phyloP scores from a whole-genome alignment of 2,113 vertebrate genomes.

The Candoia aspera region DNA sequence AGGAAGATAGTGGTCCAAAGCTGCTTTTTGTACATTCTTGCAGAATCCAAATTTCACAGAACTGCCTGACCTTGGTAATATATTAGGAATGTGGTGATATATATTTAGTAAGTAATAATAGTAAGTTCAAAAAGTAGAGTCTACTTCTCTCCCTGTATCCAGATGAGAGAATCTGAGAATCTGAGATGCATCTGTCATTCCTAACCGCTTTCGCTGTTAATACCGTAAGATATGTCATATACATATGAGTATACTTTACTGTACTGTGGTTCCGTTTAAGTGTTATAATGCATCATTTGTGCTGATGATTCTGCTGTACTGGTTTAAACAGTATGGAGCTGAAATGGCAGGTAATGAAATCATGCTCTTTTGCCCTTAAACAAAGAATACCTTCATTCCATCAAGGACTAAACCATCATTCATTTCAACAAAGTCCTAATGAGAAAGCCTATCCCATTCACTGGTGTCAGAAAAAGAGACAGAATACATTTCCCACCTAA shows the following conservation, averaged over 20 bases:
- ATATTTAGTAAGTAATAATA: not conserved
- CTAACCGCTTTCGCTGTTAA: constrained; percentile 25
- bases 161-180: constrained; percentile 28
- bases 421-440: not conserved
- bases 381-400: fast-evolving
- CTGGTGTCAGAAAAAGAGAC: not conserved
- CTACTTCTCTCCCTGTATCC: constrained; percentile 11
- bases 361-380: not conserved
- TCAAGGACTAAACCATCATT: not conserved
- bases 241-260: not conserved
- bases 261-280: not conserved
- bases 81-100: not conserved
- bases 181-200: not conserved
- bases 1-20: constrained; percentile 36
- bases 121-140: constrained; percentile 5
- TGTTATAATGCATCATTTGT: not conserved
- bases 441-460: not conserved
- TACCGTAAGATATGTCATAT: constrained; percentile 1
- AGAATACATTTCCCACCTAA: not conserved
- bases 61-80: not conserved
- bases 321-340: constrained; percentile 21
- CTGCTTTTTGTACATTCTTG: not conserved
- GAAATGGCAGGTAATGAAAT: constrained; percentile 11
- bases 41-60: constrained; percentile 24
- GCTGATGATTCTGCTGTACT: not conserved